A percentile compares a stretch with the other conserved stretches of the same genome.
Conservation (phyloP, 2,888 invertebrate genomes). For the Pammene fasciana region DNA sequence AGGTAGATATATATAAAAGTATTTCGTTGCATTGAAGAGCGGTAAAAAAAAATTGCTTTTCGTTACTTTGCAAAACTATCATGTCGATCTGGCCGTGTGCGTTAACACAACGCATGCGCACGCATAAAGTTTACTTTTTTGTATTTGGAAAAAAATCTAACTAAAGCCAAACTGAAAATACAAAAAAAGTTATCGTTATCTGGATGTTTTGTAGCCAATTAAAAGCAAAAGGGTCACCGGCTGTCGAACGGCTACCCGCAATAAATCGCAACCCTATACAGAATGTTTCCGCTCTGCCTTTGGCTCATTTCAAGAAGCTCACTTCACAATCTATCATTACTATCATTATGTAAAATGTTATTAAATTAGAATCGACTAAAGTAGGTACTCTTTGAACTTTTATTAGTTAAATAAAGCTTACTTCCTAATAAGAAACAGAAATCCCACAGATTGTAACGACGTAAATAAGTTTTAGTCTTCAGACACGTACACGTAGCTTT, state of each 20-base stretch:
- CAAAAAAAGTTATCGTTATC: conserved; percentile 62
- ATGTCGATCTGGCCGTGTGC: background rate
- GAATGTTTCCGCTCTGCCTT: conserved; percentile 70
- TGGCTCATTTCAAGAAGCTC: conserved; percentile 16
- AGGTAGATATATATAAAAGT: too few relatives aligned
- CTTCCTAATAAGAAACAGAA: conserved; percentile 7
- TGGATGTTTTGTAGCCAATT: conserved; percentile 81
- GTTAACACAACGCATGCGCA: too few relatives aligned
- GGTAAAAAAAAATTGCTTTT: too few relatives aligned
- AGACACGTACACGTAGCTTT: background rate
- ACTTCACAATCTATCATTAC: too few relatives aligned
- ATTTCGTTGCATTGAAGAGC: too few relatives aligned
- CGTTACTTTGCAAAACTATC: background rate
- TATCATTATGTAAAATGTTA: too few relatives aligned
- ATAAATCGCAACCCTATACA: conserved; percentile 80
- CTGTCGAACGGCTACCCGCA: conserved; percentile 66
- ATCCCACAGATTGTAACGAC: too few relatives aligned
- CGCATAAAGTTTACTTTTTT: conserved; percentile 9
- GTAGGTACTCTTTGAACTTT: background rate
- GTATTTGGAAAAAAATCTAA: background rate
- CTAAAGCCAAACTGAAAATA: conserved; percentile 14
- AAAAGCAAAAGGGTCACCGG: conserved; percentile 74
- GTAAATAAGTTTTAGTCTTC: background rate
- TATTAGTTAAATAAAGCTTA: background rate
- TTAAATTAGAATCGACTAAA: background rate